Conservation (phyloP, 2,888 invertebrate genomes). For the Chymomyza amoena region DNA sequence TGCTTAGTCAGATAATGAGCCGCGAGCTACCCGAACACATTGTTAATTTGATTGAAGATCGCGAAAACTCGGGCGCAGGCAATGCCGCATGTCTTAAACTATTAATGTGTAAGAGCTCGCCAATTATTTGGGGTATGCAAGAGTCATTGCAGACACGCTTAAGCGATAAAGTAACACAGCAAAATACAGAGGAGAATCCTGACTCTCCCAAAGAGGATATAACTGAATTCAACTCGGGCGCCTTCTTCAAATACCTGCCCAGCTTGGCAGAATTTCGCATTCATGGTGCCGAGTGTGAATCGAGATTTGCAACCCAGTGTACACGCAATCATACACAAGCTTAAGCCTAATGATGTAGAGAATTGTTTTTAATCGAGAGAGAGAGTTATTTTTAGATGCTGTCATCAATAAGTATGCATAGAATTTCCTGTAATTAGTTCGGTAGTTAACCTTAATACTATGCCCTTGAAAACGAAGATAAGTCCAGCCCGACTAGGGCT, state of each 20-base stretch:
- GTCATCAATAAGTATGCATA: slow-evolving; percentile 30
- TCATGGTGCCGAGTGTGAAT: slow-evolving; percentile 83
- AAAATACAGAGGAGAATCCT: slow-evolving; percentile 40
- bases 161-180: slow-evolving; percentile 25
- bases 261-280: slow-evolving; percentile 81
- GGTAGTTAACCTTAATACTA: neutral
- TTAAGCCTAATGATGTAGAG: neutral
- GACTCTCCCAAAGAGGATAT: slow-evolving; percentile 34
- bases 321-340: slow-evolving; percentile 45
- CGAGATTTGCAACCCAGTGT: slow-evolving; percentile 80
- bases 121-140: slow-evolving; percentile 89
- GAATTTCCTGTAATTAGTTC: neutral
- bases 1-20: slow-evolving; percentile 82
- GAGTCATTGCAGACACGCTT: slow-evolving; percentile 80
- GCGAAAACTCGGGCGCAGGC: slow-evolving; percentile 80
- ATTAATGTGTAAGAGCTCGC: slow-evolving; percentile 87
- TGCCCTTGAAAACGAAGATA: slow-evolving; percentile 26
- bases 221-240: slow-evolving; percentile 65
- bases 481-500: slow-evolving; percentile 8
- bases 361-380: slow-evolving; percentile 3
- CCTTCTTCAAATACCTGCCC: slow-evolving; percentile 83
- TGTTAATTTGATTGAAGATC: slow-evolving; percentile 81
- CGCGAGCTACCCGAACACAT: slow-evolving; percentile 82
- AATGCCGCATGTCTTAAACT: slow-evolving; percentile 86
- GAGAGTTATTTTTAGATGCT: slow-evolving; percentile 10